These are phyloP conservation scores for Gastrophryne carolinensis DNA, from an alignment of 2,797 vertebrate species.

Conservation along the genomic window DNA sequence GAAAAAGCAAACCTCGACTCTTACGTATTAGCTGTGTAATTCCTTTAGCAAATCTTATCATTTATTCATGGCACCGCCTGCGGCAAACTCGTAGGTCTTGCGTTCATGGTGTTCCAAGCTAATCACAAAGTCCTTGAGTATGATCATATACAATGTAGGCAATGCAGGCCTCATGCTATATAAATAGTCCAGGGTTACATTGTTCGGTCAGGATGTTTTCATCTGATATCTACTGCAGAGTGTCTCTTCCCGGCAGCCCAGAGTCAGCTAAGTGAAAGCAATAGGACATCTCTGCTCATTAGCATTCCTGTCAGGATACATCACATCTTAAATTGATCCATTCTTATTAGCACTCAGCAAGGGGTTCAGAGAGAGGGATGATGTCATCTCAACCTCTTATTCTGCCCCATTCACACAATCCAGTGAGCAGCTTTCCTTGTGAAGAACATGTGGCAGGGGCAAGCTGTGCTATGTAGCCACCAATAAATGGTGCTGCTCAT, in stretches of 20 bases:
- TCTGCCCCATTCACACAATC: background rate
- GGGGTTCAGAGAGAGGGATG: conserved; percentile 22
- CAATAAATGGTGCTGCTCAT: background rate
- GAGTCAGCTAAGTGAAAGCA: background rate
- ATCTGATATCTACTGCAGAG: background rate
- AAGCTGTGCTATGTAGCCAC: background rate
- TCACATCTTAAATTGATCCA: conserved; percentile 16
- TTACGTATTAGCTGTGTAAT: too few relatives aligned
- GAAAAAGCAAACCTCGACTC: too few relatives aligned
- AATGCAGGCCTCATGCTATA: background rate
- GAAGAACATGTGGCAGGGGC: background rate
- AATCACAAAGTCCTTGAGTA: background rate
- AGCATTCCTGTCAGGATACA: conserved; percentile 28
- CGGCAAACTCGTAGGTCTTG: background rate
- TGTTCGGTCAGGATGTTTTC: background rate
- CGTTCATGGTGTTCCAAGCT: background rate
- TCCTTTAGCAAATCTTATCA: background rate
- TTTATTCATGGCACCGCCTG: background rate
- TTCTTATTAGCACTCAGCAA: conserved; percentile 48
- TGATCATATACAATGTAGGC: background rate
- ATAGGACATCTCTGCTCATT: background rate
- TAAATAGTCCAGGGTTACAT: background rate
- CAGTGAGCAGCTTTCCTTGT: background rate
- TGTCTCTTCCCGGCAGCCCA: conserved; percentile 7
- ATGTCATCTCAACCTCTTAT: conserved; percentile 13